phyloP scores from a whole-genome alignment of 2,888 invertebrate genomes.

The Hyles lineata region DNA sequence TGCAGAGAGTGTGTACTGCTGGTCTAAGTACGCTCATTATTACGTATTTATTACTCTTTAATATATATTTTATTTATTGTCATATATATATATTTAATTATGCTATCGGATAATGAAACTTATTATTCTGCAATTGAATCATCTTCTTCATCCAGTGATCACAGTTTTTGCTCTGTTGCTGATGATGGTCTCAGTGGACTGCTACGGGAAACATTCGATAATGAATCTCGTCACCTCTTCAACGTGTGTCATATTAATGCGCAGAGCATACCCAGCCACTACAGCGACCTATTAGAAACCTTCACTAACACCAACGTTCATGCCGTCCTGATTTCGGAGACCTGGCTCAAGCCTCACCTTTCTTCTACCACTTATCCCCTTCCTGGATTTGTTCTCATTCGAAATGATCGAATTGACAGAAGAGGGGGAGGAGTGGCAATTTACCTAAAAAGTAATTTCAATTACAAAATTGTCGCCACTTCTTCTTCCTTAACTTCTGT shows the following conservation, averaged over 20 bases:
- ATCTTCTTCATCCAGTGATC: background rate
- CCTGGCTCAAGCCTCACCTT: constrained; percentile 35
- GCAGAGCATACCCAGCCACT: constrained; percentile 7
- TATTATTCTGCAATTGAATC: constrained; percentile 11
- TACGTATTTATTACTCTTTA: background rate
- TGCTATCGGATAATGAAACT: background rate
- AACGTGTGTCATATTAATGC: constrained; percentile 21
- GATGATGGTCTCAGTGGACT: background rate
- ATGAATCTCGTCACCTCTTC: background rate
- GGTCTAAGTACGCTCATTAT: background rate
- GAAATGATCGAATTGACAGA: background rate
- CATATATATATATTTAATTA: constrained; percentile 5
- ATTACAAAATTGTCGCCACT: constrained; percentile 26
- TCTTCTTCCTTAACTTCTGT: constrained; percentile 21
- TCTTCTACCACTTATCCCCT: constrained; percentile 9
- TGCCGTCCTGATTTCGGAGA: constrained; percentile 34
- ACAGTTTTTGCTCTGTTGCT: constrained; percentile 1
- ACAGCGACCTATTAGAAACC: constrained; percentile 1
- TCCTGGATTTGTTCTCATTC: constrained; percentile 18
- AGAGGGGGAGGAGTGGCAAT: constrained; percentile 38
- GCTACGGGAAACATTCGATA: background rate
- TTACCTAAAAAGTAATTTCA: constrained; percentile 31
- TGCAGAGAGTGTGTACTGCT: background rate
- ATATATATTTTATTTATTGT: background rate
- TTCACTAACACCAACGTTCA: constrained; percentile 22